Conservation (phyloP, 2,113 vertebrate genomes). For the Camelus dromedarius region DNA sequence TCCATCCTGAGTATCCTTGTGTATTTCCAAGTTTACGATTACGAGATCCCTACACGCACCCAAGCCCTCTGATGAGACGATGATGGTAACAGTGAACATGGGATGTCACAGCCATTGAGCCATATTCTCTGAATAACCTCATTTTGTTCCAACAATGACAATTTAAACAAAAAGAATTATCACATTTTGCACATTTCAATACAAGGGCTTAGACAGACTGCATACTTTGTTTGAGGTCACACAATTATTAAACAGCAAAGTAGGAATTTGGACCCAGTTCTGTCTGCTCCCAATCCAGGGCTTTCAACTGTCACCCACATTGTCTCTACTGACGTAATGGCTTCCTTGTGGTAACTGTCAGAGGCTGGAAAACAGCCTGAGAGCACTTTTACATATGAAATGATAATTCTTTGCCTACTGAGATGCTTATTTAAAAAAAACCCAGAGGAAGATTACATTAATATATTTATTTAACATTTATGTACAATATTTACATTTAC, state of each 20-base stretch:
- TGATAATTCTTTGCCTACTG: not conserved
- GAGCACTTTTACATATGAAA: not conserved
- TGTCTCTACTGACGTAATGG: not conserved
- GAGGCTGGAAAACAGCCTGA: not conserved
- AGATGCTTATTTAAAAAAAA: slow-evolving; percentile 38
- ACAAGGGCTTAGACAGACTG: not conserved
- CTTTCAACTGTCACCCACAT: no score
- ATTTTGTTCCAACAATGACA: not conserved
- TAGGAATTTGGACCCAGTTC: not conserved
- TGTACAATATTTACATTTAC: slow-evolving; percentile 55
- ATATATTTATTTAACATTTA: slow-evolving; percentile 48
- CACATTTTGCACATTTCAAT: not conserved
- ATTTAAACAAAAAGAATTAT: not conserved
- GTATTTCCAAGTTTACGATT: not conserved
- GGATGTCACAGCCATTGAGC: rapidly evolving
- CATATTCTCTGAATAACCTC: rapidly evolving
- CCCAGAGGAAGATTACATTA: slow-evolving; percentile 28
- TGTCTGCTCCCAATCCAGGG: not conserved
- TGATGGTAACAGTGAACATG: rapidly evolving
- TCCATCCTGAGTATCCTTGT: not conserved
- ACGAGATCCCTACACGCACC: not conserved
- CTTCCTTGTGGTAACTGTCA: not conserved
- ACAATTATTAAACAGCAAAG: not conserved
- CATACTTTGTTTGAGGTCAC: not conserved
- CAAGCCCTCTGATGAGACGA: not conserved